Evolutionary conservation across 2,888 invertebrate species (phyloP).

Genomic region (Zootermopsis nevadensis): DNA sequence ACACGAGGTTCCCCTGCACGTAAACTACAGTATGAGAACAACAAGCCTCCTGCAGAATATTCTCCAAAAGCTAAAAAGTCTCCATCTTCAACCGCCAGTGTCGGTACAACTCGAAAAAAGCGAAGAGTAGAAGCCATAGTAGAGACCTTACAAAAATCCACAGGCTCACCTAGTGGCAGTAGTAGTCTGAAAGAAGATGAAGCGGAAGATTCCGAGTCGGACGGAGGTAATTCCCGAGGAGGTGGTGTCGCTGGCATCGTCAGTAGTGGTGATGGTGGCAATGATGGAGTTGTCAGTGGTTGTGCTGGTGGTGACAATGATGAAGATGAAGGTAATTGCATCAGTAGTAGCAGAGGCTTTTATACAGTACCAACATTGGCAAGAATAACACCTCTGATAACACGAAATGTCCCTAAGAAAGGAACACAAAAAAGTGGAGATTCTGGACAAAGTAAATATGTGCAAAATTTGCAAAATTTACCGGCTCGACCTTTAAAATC

Average conservation of each 20-base stretch:
- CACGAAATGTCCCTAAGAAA: conserved; percentile 25
- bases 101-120: conserved; percentile 46
- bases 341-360: background rate
- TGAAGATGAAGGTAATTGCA: background rate
- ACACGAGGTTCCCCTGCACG: background rate
- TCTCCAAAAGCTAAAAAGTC: conserved; percentile 19
- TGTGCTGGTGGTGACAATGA: background rate
- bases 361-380: conserved; percentile 34
- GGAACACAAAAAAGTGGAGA: background rate
- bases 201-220: conserved; percentile 24
- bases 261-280: background rate
- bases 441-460: conserved; percentile 5
- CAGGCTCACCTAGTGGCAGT: conserved; percentile 3
- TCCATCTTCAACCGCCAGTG: background rate
- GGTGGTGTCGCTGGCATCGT: background rate
- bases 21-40: conserved; percentile 4
- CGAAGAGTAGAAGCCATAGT: conserved; percentile 51
- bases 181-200: conserved; percentile 35
- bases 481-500: background rate
- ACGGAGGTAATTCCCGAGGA: background rate
- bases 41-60: background rate
- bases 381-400: conserved; percentile 30
- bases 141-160: conserved; percentile 50
- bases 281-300: no score
- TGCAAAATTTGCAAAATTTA: background rate